These are phyloP conservation scores for Pyxicephalus adspersus DNA, from an alignment of 2,113 vertebrate species.

Conservation along the genomic window DNA sequence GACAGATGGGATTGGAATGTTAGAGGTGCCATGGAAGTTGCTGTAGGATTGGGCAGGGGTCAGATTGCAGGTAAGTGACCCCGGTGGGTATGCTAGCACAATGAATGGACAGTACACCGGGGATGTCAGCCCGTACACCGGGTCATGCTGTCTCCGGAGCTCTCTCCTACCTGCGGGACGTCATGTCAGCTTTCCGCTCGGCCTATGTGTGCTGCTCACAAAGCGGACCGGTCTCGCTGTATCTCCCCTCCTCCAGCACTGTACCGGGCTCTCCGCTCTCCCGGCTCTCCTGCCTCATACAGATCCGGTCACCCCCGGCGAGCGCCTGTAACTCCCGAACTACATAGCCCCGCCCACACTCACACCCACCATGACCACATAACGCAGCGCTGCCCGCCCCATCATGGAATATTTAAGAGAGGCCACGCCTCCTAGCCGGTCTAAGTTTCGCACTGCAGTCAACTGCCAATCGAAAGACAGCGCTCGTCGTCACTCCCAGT, in stretches of 20 bases:
- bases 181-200: slow-evolving; percentile 73
- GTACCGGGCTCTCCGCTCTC: not conserved
- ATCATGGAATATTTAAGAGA: not conserved
- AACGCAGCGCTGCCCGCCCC: not conserved
- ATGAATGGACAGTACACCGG: not conserved
- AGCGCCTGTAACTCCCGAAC: slow-evolving; percentile 36
- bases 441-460: slow-evolving; percentile 1
- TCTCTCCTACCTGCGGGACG: slow-evolving; percentile 83
- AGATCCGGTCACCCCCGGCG: slow-evolving; percentile 37
- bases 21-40: not conserved
- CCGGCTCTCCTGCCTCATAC: not conserved
- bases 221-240: not conserved
- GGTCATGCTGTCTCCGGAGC: not conserved
- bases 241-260: not conserved
- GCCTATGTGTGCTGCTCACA: not conserved
- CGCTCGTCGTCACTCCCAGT: not conserved
- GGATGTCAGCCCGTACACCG: too few species aligned
- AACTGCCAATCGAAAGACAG: not conserved
- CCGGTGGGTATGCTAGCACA: not conserved
- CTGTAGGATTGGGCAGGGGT: not conserved
- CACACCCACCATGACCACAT: slow-evolving; percentile 38
- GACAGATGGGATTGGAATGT: not conserved
- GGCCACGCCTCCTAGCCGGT: not conserved
- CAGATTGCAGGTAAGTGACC: not conserved
- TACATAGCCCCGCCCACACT: not conserved